phyloP scores from a whole-genome alignment of 1,140 invertebrate genomes.

The Meloidogyne exigua region DNA sequence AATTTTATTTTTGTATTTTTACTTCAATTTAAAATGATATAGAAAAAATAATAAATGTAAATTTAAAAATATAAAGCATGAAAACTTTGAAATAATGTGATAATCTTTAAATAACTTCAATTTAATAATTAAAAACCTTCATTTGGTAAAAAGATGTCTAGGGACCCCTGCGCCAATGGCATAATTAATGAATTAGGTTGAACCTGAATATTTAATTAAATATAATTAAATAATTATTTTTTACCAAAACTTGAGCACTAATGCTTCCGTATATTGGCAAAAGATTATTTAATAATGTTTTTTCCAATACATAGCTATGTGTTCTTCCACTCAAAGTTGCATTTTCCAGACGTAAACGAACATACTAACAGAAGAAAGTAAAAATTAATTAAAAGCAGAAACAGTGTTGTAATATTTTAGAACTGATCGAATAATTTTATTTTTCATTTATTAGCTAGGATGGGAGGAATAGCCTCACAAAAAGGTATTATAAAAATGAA shows the following conservation, averaged over 20 bases:
- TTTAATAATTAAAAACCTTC: constrained; percentile 2
- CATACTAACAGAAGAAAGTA: background rate
- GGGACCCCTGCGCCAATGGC: constrained; percentile 17
- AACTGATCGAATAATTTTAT: too few relatives aligned
- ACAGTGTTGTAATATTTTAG: too few relatives aligned
- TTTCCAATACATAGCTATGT: constrained; percentile 19
- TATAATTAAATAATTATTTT: background rate
- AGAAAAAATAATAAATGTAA: too few relatives aligned
- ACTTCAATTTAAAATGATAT: too few relatives aligned
- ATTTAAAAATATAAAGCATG: too few relatives aligned
- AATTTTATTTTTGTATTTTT: background rate
- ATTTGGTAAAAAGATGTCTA: constrained; percentile 23
- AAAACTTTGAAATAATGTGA: background rate
- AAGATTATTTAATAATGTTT: background rate
- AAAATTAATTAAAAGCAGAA: too few relatives aligned
- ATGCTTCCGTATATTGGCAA: constrained; percentile 23
- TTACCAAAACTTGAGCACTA: constrained; percentile 22
- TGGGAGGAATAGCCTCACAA: too few relatives aligned
- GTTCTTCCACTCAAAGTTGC: constrained; percentile 3
- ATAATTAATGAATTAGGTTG: constrained; percentile 15
- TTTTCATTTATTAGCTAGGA: too few relatives aligned
- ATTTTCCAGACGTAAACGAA: constrained; percentile 6
- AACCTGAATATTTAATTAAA: background rate
- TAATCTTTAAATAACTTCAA: background rate
- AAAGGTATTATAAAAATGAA: too few relatives aligned